These are phyloP conservation scores for Hydrochoerus hydrochaeris DNA, from an alignment of 2,113 vertebrate genomes.

Conservation along the genomic window DNA sequence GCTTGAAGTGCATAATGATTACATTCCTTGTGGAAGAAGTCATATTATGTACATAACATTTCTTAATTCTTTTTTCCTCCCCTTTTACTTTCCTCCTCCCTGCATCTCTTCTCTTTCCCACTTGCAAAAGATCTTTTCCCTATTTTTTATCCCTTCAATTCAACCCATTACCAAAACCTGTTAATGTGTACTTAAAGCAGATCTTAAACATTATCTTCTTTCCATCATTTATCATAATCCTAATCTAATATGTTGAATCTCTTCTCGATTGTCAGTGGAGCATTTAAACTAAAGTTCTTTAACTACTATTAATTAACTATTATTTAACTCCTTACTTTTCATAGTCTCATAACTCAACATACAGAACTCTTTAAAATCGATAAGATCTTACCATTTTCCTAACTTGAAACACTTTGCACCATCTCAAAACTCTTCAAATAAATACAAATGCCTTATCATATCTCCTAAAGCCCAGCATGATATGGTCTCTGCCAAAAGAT, in stretches of 20 bases:
- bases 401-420: neutral
- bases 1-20: neutral
- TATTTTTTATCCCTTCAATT: neutral
- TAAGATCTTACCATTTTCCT: neutral
- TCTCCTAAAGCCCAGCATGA: neutral
- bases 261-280: accelerated
- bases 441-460: neutral
- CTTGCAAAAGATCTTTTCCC: neutral
- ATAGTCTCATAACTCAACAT: neutral
- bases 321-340: neutral
- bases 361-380: neutral
- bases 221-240: neutral
- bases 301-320: neutral
- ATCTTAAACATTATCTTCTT: neutral
- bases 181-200: neutral
- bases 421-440: neutral
- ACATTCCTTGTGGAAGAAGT: neutral
- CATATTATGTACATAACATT: neutral
- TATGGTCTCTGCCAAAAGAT: neutral
- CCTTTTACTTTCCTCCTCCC: neutral
- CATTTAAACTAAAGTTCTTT: neutral
- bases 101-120: neutral
- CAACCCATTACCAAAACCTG: neutral
- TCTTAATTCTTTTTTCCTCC: neutral
- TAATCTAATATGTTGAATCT: neutral